phyloP scores from a whole-genome alignment of 30 jellyfish, hydroid and myxozoan species.

The Hydractinia symbiolongicarpus region DNA sequence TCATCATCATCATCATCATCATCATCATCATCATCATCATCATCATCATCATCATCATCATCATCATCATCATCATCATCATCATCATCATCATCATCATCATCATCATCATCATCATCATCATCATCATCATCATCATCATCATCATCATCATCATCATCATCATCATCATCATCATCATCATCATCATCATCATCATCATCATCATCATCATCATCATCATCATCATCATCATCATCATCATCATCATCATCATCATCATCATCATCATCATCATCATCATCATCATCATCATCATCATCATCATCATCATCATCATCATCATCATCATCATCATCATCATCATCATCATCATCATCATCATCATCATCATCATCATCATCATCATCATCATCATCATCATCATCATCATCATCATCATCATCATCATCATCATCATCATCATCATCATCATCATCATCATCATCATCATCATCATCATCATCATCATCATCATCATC shows the following conservation, averaged over 20 bases:
- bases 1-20: conserved; percentile 10
- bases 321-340: conserved; percentile 9
- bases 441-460: conserved; percentile 9
- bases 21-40: conserved; percentile 9
- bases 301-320: conserved; percentile 10
- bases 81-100: conserved; percentile 9
- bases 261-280: conserved; percentile 9
- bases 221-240: conserved; percentile 10
- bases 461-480: conserved; percentile 10
- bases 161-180: conserved; percentile 10
- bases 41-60: conserved; percentile 10
- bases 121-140: conserved; percentile 10
- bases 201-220: conserved; percentile 9
- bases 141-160: conserved; percentile 9
- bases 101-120: conserved; percentile 10
- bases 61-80: conserved; percentile 10
- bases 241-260: conserved; percentile 10
- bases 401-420: conserved; percentile 10
- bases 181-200: conserved; percentile 10
- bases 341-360: conserved; percentile 10
- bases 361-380: conserved; percentile 10
- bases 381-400: conserved; percentile 9
- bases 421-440: conserved; percentile 10
- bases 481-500: conserved; percentile 10
- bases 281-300: conserved; percentile 10